These are phyloP conservation scores for Symphodus melops DNA, from an alignment of 2,113 vertebrate genomes.

Conservation along the genomic window DNA sequence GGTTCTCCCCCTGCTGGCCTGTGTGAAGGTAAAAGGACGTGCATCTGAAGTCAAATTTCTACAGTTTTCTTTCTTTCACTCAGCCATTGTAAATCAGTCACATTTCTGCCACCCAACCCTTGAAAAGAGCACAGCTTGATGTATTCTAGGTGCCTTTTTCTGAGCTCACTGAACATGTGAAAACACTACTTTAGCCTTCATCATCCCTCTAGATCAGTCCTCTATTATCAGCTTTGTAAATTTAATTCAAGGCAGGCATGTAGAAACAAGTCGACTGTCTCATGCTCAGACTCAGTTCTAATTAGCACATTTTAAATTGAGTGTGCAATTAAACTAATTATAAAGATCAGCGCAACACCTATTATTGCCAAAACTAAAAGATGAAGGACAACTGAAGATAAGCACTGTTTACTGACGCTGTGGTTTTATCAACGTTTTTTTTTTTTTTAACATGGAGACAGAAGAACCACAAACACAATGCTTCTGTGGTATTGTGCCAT, in stretches of 20 bases:
- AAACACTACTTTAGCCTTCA: constrained; percentile 38
- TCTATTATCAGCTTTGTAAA: constrained; percentile 74
- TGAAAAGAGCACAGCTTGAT: constrained; percentile 7
- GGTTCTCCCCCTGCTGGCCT: constrained; percentile 97
- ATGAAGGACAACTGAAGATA: constrained; percentile 12
- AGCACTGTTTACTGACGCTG: constrained; percentile 16
- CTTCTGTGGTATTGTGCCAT: constrained; percentile 47
- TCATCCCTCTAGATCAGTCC: constrained; percentile 29
- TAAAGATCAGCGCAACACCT: constrained; percentile 49
- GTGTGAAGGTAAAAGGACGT: background rate
- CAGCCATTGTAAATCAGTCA: background rate
- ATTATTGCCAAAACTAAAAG: constrained; percentile 31
- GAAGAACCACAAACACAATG: constrained; percentile 30
- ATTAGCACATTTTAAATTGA: constrained; percentile 71
- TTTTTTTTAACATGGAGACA: constrained; percentile 26
- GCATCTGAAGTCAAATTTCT: background rate
- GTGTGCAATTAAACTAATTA: constrained; percentile 65
- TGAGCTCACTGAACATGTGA: constrained; percentile 35
- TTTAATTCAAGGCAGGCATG: constrained; percentile 53
- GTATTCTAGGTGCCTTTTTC: constrained; percentile 7
- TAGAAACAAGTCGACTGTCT: constrained; percentile 61
- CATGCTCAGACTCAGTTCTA: constrained; percentile 57
- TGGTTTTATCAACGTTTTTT: constrained; percentile 14
- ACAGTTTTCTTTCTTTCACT: background rate
- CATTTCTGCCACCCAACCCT: background rate